Evolutionary conservation across 2,113 vertebrate species (phyloP), one percentile per base, ranked within the genome.

Genomic region (Saccopteryx leptura): DNA sequence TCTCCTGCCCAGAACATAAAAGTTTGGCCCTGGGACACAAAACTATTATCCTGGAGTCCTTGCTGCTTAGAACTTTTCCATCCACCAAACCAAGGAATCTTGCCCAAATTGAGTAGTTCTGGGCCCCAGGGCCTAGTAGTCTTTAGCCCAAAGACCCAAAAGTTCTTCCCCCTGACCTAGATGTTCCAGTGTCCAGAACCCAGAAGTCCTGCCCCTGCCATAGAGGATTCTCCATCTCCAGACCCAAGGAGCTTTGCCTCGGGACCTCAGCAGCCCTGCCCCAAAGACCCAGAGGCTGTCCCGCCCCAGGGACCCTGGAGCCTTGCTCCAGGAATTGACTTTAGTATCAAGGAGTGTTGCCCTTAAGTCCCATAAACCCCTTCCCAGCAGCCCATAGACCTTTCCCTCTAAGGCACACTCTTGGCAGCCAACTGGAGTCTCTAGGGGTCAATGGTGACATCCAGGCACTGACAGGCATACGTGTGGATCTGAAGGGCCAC

Each of bases 401-500:
- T 78, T 61, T 48, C 71, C 56, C 26, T 79, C n/a, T 23, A 63
- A 63, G n/a, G 17, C 2, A 8, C 88, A 97, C 98, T 98, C 87
- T 98, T 94, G 4, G 88, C 98, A 98, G 28, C 93, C 95, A 3
- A 96, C 1, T 31, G 46, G 48, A 93, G 96, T 60, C 91, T 98
- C 98, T 97, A 98, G 50, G 91, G 61, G 33, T 71, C 28, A 28
- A 98, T 12, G 7, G 23, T 18, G 10, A 93, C 74, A 0, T 96
- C 90, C 2, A 96, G 84, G 39, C 50, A 75, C 74, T 98, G 97
- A 83, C 97, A 98, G 6, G 88, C 78, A 0, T 91, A 95, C 1
- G 93, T 81, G 11, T 98, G 98, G 4, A 96, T 92, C 17, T 92
- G 88, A 23, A 98, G 71, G 6, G 95, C 84, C 75, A 72, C 71